Percentiles rank a stretch among this genome's conserved stretches.
Conservation (phyloP, 2,113 vertebrate genomes). For the Seriola quinqueradiata region DNA sequence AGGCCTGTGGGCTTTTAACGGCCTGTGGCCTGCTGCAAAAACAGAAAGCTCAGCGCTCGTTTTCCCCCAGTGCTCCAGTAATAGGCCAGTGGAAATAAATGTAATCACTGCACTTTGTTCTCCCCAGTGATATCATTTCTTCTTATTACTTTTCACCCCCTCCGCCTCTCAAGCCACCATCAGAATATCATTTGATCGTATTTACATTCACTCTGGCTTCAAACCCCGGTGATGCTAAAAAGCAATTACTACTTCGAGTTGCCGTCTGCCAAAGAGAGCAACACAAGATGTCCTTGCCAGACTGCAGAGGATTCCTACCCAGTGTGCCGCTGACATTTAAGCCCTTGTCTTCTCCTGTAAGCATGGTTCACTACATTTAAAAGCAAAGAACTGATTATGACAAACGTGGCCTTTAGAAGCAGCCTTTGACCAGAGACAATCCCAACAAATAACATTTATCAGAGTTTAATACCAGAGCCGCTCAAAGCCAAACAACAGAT, state of each 20-base stretch:
- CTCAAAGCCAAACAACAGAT: slow-evolving; percentile 53
- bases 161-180: slow-evolving; percentile 69
- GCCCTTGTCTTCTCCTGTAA: slow-evolving; percentile 57
- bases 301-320: slow-evolving; percentile 47
- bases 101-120: slow-evolving; percentile 85
- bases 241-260: slow-evolving; percentile 76
- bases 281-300: slow-evolving; percentile 59
- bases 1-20: slow-evolving; percentile 52
- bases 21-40: slow-evolving; percentile 63
- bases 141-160: slow-evolving; percentile 77
- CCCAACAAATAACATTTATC: slow-evolving; percentile 80
- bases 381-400: slow-evolving; percentile 74
- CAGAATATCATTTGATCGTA: slow-evolving; percentile 81
- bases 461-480: slow-evolving; percentile 63
- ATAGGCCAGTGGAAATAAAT: slow-evolving; percentile 83
- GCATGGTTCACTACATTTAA: slow-evolving; percentile 68
- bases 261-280: slow-evolving; percentile 62
- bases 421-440: slow-evolving; percentile 78
- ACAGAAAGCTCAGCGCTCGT: slow-evolving; percentile 69
- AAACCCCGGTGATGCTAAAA: slow-evolving; percentile 66
- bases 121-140: slow-evolving; percentile 77
- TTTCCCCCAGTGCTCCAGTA: slow-evolving; percentile 74
- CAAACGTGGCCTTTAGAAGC: slow-evolving; percentile 81
- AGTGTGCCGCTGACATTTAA: slow-evolving; percentile 77
- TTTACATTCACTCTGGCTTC: slow-evolving; percentile 77